Conservation (phyloP, 2,888 invertebrate genomes). For the Odontocolon sp. region DNA sequence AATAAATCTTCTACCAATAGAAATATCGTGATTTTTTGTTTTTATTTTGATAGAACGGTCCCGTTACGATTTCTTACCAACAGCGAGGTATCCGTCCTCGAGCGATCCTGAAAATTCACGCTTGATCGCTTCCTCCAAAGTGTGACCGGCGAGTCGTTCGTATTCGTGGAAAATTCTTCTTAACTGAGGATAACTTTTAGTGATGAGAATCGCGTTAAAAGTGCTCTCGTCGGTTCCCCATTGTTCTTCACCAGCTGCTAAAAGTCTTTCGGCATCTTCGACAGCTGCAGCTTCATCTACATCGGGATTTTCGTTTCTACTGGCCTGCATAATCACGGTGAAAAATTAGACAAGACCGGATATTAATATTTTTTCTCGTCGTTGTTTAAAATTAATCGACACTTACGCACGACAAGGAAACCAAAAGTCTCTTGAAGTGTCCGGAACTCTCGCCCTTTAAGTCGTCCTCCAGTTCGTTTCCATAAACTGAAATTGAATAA, state of each 20-base stretch:
- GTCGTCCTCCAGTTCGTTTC: slow-evolving; percentile 89
- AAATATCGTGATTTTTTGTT: background rate
- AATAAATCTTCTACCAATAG: background rate
- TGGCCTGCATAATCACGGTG: slow-evolving; percentile 82
- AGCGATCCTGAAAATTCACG: slow-evolving; percentile 90
- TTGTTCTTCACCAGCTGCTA: slow-evolving; percentile 87
- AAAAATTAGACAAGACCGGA: too few relatives aligned
- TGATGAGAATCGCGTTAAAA: slow-evolving; percentile 92
- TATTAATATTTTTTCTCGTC: background rate
- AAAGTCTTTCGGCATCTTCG: slow-evolving; percentile 90
- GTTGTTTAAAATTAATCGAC: slow-evolving; percentile 4
- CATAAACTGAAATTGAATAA: slow-evolving; percentile 86
- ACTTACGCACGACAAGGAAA: slow-evolving; percentile 87
- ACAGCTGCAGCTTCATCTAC: slow-evolving; percentile 88
- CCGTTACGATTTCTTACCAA: slow-evolving; percentile 81
- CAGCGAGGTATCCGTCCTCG: slow-evolving; percentile 90
- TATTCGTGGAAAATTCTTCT: slow-evolving; percentile 87
- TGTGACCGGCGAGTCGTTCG: slow-evolving; percentile 88
- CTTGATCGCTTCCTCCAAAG: slow-evolving; percentile 90
- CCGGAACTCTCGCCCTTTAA: slow-evolving; percentile 94
- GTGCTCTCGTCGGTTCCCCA: slow-evolving; percentile 94
- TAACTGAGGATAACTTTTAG: slow-evolving; percentile 89
- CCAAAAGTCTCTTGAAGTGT: slow-evolving; percentile 93
- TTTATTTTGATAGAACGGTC: background rate
- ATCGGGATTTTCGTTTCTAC: slow-evolving; percentile 89